Conservation (phyloP, 2,888 invertebrate species). For the Pseudoips prasinana region DNA sequence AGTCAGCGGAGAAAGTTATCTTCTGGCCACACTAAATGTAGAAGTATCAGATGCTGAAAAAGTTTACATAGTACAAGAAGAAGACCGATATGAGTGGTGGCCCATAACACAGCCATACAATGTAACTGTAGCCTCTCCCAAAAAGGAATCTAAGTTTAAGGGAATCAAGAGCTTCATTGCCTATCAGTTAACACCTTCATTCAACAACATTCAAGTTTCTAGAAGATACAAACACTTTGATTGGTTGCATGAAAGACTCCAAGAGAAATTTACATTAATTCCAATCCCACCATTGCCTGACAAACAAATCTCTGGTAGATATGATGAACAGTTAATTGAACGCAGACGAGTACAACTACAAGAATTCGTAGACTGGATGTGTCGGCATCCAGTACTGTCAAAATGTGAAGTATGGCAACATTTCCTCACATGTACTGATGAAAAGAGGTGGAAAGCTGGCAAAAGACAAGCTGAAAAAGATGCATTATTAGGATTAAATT, state of each 20-base stretch:
- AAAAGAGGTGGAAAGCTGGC: conserved; percentile 98
- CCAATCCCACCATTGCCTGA: conserved; percentile 98
- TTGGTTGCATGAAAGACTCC: conserved; percentile 97
- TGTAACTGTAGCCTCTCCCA: conserved; percentile 96
- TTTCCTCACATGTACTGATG: conserved; percentile 98
- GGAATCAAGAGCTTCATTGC: conserved; percentile 99
- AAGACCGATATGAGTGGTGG: conserved; percentile 90
- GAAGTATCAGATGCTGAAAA: conserved; percentile 86
- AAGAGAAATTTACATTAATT: conserved; percentile 96
- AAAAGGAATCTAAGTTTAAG: conserved; percentile 98
- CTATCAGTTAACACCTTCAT: conserved; percentile 97
- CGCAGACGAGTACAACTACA: conserved; percentile 96
- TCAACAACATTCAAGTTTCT: conserved; percentile 95
- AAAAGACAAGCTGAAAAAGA: conserved; percentile 98
- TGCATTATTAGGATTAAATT: conserved; percentile 93
- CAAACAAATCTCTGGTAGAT: conserved; percentile 98
- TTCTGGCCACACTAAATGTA: conserved; percentile 88
- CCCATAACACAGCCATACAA: conserved; percentile 87
- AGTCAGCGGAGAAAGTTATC: conserved; percentile 94
- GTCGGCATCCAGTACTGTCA: conserved; percentile 96
- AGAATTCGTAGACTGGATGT: conserved; percentile 98
- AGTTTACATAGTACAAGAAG: conserved; percentile 88
- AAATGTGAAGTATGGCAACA: conserved; percentile 97
- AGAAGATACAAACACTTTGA: conserved; percentile 99
- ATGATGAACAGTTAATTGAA: conserved; percentile 98